Conservation (phyloP, 2,797 vertebrate species). For the Coracias cyanogaster region DNA sequence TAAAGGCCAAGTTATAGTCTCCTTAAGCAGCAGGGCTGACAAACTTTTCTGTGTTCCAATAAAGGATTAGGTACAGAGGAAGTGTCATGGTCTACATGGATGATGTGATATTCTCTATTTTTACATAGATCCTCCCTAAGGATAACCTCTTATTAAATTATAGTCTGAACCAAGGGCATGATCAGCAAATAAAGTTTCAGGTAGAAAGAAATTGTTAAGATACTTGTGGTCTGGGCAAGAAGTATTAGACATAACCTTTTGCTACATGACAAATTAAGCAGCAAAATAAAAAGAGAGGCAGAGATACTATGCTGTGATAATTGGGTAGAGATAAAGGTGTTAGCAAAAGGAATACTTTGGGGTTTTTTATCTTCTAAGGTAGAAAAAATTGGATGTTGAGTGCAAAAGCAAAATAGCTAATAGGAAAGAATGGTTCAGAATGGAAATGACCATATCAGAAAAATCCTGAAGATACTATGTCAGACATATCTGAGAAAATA, state of each 20-base stretch:
- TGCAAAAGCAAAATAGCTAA: background rate
- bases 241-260: background rate
- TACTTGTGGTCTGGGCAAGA: background rate
- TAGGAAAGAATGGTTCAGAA: background rate
- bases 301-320: background rate
- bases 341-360: background rate
- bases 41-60: no score
- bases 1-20: background rate
- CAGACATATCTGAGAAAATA: background rate
- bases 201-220: background rate
- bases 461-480: background rate
- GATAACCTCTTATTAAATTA: background rate
- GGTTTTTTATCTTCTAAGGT: background rate
- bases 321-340: background rate
- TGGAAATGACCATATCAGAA: background rate
- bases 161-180: background rate
- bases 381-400: background rate
- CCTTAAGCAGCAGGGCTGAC: background rate
- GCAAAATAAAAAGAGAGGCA: background rate
- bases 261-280: background rate
- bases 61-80: no score
- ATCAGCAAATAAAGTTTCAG: background rate
- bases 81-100: rapidly evolving
- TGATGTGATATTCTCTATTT: background rate
- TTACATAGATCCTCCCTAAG: background rate